phyloP scores from a whole-genome alignment of 2,888 invertebrate species.

The Limulus polyphemus region DNA sequence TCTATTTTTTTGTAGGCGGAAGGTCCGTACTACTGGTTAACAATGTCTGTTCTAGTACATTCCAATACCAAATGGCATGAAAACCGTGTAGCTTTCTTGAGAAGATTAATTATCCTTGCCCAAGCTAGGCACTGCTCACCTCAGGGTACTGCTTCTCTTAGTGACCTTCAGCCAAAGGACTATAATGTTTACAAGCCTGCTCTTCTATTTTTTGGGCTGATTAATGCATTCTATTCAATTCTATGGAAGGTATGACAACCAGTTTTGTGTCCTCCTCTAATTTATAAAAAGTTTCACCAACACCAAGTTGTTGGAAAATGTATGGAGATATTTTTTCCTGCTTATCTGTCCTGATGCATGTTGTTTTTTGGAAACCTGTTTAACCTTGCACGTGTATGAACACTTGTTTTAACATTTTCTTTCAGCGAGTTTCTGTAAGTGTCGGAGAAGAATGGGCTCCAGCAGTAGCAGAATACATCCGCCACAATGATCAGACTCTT shows the following conservation, averaged over 20 bases:
- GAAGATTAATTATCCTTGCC: conserved; percentile 59
- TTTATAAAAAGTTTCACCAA: too few relatives aligned
- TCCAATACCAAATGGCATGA: conserved; percentile 64
- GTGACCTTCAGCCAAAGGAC: conserved; percentile 39
- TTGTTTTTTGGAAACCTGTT: too few relatives aligned
- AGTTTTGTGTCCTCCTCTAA: too few relatives aligned
- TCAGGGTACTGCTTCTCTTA: conserved; percentile 41
- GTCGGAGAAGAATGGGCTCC: conserved; percentile 68
- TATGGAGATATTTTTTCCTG: too few relatives aligned
- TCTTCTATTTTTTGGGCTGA: conserved; percentile 68
- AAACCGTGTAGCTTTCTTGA: conserved; percentile 55
- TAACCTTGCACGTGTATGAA: too few relatives aligned
- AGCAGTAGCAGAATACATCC: conserved; percentile 78
- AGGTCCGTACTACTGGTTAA: conserved; percentile 76
- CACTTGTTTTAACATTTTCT: too few relatives aligned
- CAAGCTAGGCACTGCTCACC: conserved; percentile 59
- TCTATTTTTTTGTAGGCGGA: conserved; percentile 48
- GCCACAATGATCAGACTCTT: conserved; percentile 82
- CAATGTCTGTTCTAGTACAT: conserved; percentile 64
- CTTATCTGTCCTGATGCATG: too few relatives aligned
- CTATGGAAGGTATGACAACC: conserved; percentile 61
- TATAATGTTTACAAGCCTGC: conserved; percentile 73
- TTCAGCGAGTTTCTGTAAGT: conserved; percentile 45
- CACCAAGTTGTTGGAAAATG: too few relatives aligned
- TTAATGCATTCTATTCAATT: conserved; percentile 68